Evolutionary conservation across 2,888 invertebrate species (phyloP).

Genomic region (Thecocarcelia acutangulata): DNA sequence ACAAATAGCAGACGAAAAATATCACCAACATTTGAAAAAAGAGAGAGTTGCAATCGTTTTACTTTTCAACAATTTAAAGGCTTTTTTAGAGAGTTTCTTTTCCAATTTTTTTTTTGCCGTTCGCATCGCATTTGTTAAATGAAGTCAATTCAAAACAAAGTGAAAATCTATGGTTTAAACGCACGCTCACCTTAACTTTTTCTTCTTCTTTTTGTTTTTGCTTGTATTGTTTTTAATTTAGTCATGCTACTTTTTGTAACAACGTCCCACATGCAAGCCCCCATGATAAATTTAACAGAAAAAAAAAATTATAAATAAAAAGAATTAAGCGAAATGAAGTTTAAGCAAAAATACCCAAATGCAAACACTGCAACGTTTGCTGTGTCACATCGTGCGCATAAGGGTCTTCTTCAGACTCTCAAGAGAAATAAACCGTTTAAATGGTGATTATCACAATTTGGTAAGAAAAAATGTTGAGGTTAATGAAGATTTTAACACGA

Average conservation of each 20-base stretch:
- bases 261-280: constrained; percentile 62
- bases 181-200: constrained; percentile 51
- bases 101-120: neutral
- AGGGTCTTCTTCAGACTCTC: neutral
- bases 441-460: constrained; percentile 63
- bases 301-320: constrained; percentile 5
- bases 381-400: constrained; percentile 37
- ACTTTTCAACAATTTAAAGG: constrained; percentile 35
- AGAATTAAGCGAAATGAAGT: constrained; percentile 21
- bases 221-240: constrained; percentile 30
- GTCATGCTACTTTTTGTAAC: constrained; percentile 35
- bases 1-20: constrained; percentile 16
- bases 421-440: neutral
- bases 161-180: constrained; percentile 66
- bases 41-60: constrained; percentile 50
- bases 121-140: constrained; percentile 4
- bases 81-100: constrained; percentile 43
- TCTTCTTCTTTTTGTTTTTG: constrained; percentile 7
- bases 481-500: too few relatives aligned
- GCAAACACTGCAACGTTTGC: constrained; percentile 17
- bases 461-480: neutral
- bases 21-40: constrained; percentile 51
- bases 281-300: constrained; percentile 33
- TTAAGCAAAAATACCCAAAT: constrained; percentile 5
- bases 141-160: constrained; percentile 61